These are phyloP conservation scores for Balaeniceps rex DNA, from an alignment of 2,113 vertebrate genomes.

Conservation along the genomic window DNA sequence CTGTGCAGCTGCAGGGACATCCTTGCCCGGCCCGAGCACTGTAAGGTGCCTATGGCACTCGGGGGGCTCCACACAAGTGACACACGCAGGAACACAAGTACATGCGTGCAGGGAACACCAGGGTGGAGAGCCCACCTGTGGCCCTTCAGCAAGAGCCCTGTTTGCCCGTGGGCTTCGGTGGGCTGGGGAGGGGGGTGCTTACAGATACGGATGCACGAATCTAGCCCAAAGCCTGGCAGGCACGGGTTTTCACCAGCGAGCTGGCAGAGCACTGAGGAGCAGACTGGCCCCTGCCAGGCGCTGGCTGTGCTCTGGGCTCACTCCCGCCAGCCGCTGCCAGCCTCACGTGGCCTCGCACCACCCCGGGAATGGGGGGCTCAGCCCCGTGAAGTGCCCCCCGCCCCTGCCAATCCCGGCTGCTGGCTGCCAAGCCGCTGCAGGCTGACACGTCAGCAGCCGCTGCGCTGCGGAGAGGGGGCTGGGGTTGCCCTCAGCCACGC, in stretches of 20 bases:
- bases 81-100: not conserved
- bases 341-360: not conserved
- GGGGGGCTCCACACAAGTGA: not conserved
- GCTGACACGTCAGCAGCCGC: not conserved
- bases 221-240: not conserved
- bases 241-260: not conserved
- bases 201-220: accelerated
- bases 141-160: not conserved
- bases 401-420: accelerated
- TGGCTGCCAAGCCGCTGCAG: accelerated
- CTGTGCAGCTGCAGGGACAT: not conserved
- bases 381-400: accelerated
- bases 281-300: accelerated
- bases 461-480: not conserved
- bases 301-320: not conserved
- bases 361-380: not conserved
- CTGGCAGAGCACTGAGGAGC: not conserved
- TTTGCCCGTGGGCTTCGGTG: accelerated
- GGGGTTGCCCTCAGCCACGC: not conserved
- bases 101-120: accelerated
- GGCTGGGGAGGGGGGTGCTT: too few species aligned
- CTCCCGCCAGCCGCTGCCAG: not conserved
- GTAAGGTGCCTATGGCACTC: not conserved
- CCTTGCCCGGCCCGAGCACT: not conserved
- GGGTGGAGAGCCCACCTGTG: not conserved